Base-by-base conservation (phyloP, 2,888 invertebrate species). In the Hirtodrosophila duncani region DNA sequence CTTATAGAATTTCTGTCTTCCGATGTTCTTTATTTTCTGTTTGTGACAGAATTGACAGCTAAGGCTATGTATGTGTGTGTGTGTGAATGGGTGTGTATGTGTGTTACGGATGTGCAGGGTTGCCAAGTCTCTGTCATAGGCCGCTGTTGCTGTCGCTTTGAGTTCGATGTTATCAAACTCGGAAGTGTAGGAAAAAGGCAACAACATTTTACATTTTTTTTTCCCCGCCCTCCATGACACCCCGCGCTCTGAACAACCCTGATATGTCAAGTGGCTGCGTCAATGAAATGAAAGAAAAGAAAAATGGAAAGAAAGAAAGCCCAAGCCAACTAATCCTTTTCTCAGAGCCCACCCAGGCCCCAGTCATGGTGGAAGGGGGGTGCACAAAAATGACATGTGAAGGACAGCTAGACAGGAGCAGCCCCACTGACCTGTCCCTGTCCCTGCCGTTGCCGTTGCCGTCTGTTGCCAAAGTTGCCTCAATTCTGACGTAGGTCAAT, bases 401-500 rank as follows among this genome's bases (percentile, higher is more conserved):
- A 51, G 51, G 67, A 58, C 45, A 56, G 24, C 49, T 49, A 37
- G 53, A 34, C 38, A 38, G 17, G 24, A 33, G 26, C 29, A 41
- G 37, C 26, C 26, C 21, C 14, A 9, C 8, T 13, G 9, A 27
- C 41, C 11, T n/a, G 2, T n/a, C 51, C 3, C 6, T 1, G 16
- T 1, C 24, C 21, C n/a, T 5, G 6, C 39, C 34, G 9, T n/a
- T 23, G 33, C 42, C 38, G 44, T 57, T 58, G 39, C 53, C 55
- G n/a, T 8, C n/a, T 9, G 9, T 38, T 43, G 21, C 13, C 9
- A 31, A 31, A 37, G 49, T 16, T 29, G 24, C 27, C 39, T 46
- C 48, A 58, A 59, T 63, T 65, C 59, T 71, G 72, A 74, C 63
- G 59, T 72, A 62, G 72, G 77, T 77, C 77, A 66, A 77, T 72